Evolutionary conservation across 2,888 invertebrate genomes (phyloP).

Genomic region (Malacosoma neustria): DNA sequence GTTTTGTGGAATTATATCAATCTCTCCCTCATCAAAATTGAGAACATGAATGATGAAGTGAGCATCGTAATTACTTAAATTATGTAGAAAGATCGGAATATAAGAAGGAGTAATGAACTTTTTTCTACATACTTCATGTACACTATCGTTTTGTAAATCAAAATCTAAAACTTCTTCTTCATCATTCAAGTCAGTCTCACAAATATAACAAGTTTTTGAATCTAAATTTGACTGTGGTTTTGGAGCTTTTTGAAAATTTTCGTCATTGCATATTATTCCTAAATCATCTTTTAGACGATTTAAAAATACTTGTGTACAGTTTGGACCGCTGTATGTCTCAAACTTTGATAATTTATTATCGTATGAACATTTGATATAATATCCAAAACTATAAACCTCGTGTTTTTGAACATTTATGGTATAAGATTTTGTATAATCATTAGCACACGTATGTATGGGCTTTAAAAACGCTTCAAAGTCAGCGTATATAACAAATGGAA

Average conservation of each 20-base stretch:
- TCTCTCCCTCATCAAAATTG: slow-evolving; percentile 10
- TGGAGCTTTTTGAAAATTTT: slow-evolving; percentile 2
- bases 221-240: slow-evolving; percentile 3
- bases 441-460: slow-evolving; percentile 13
- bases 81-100: slow-evolving; percentile 16
- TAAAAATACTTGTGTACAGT: slow-evolving; percentile 20
- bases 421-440: slow-evolving; percentile 13
- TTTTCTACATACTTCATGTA: slow-evolving; percentile 17
- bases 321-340: slow-evolving; percentile 15
- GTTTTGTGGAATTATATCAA: slow-evolving; percentile 16
- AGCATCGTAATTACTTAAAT: slow-evolving; percentile 19
- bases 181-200: slow-evolving; percentile 11
- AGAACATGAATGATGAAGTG: slow-evolving; percentile 24
- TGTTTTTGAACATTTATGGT: slow-evolving; percentile 19
- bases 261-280: slow-evolving; percentile 6
- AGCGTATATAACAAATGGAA: slow-evolving; percentile 4
- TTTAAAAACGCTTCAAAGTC: slow-evolving; percentile 16
- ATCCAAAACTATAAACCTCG: slow-evolving; percentile 22
- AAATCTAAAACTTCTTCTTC: slow-evolving; percentile 10
- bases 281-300: slow-evolving; percentile 13
- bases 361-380: slow-evolving; percentile 22
- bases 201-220: slow-evolving; percentile 6
- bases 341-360: slow-evolving; percentile 9
- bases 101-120: slow-evolving; percentile 11
- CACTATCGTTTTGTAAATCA: slow-evolving; percentile 17